Conservation (phyloP, 2,113 vertebrate genomes). For the Psittacara wagleri region DNA sequence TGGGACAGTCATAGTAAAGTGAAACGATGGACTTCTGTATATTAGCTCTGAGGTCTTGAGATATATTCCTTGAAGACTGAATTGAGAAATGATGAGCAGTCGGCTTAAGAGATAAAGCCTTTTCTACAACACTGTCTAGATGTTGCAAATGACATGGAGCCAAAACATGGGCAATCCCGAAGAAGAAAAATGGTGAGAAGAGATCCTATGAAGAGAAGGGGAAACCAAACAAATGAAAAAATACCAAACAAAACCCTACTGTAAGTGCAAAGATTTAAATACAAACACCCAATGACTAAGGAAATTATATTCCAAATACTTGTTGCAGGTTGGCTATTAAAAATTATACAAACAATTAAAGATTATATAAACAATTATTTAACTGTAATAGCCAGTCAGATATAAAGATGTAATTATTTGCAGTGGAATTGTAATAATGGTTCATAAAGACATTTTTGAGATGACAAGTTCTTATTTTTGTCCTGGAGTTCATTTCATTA, state of each 20-base stretch:
- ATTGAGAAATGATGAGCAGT: not conserved
- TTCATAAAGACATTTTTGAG: not conserved
- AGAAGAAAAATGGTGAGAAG: not conserved
- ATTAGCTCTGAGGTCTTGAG: not conserved
- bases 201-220: not conserved
- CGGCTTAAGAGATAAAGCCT: not conserved
- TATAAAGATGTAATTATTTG: not conserved
- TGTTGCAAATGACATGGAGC: not conserved
- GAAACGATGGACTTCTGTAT: not conserved
- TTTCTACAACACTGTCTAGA: not conserved
- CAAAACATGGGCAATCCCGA: not conserved
- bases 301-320: not conserved
- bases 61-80: not conserved
- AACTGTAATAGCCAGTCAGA: not conserved
- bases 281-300: not conserved
- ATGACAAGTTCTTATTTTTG: not conserved
- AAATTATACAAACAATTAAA: not conserved
- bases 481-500: not conserved
- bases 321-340: not conserved
- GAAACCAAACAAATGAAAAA: not conserved
- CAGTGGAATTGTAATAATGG: not conserved
- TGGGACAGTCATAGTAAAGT: not conserved
- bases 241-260: fast-evolving
- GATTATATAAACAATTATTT: not conserved
- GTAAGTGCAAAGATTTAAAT: not conserved